phyloP scores from a whole-genome alignment of 2,888 invertebrate genomes.

The Pantelozetes paolii region DNA sequence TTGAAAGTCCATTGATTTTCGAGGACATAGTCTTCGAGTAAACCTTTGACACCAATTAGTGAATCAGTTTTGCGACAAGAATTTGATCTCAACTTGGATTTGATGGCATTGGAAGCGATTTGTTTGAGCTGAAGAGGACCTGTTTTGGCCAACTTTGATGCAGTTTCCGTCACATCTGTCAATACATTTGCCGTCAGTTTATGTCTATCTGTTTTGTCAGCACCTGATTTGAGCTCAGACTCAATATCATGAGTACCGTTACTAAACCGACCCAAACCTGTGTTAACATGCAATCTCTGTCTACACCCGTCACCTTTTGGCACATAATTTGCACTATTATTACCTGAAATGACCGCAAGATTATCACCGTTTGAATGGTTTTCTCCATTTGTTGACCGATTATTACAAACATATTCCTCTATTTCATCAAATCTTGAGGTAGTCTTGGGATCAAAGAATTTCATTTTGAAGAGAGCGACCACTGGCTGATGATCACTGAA shows the following conservation, averaged over 20 bases:
- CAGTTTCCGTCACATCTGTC: conserved; percentile 8
- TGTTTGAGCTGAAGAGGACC: conserved; percentile 32
- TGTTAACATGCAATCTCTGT: neutral
- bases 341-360: neutral
- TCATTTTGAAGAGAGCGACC: conserved; percentile 56
- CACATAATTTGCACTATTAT: neutral
- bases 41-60: neutral
- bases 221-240: neutral
- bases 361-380: neutral
- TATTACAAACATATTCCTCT: neutral
- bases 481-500: conserved; percentile 80
- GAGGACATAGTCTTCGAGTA: neutral
- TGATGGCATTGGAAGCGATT: conserved; percentile 16
- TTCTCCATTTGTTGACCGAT: neutral
- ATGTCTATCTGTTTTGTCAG: neutral
- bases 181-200: conserved; percentile 11
- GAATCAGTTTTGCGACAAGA: neutral
- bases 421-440: neutral
- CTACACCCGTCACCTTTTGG: conserved; percentile 5
- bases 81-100: neutral
- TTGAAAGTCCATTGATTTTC: conserved; percentile 18
- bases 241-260: neutral
- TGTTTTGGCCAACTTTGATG: conserved; percentile 3
- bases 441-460: neutral
- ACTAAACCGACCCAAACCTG: neutral